Percentiles rank a stretch among this genome's conserved stretches.
phyloP scores from a whole-genome alignment of 2,888 invertebrate genomes.

The Athetis lepigone region DNA sequence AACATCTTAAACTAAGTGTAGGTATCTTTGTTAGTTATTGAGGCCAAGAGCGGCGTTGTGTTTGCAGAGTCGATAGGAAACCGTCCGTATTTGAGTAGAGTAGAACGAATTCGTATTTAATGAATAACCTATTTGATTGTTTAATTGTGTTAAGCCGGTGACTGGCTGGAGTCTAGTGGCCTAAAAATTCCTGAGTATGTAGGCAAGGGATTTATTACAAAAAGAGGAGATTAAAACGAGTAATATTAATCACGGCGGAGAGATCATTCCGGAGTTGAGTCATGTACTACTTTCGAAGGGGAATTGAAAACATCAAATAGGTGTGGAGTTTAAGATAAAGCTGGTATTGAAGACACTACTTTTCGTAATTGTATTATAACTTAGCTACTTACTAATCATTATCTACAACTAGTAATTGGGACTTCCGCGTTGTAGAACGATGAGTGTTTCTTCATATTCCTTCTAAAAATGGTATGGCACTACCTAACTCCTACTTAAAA shows the following conservation, averaged over 20 bases:
- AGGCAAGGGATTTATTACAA: constrained; percentile 41
- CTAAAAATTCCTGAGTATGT: constrained; percentile 32
- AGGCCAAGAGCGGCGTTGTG: constrained; percentile 47
- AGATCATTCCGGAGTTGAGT: constrained; percentile 53
- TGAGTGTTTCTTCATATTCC: neutral
- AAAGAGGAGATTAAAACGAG: constrained; percentile 21
- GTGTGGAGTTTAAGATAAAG: constrained; percentile 23
- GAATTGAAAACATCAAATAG: constrained; percentile 32
- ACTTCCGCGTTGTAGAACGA: neutral
- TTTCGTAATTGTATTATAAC: constrained; percentile 35
- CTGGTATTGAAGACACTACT: constrained; percentile 52
- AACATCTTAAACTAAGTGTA: constrained; percentile 58
- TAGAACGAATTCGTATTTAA: constrained; percentile 51
- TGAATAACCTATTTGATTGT: constrained; percentile 56
- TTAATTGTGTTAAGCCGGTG: constrained; percentile 38
- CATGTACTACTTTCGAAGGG: constrained; percentile 30
- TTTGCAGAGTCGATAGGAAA: constrained; percentile 58
- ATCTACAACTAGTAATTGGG: constrained; percentile 2
- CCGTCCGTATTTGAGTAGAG: constrained; percentile 63
- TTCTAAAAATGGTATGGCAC: constrained; percentile 1
- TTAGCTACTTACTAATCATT: constrained; percentile 26
- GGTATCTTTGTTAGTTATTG: constrained; percentile 52
- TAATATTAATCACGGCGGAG: constrained; percentile 18
- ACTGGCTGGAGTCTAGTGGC: constrained; percentile 44
- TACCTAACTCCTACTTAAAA: neutral